Evolutionary conservation across 2,113 vertebrate genomes (phyloP).

Genomic region (Onychostruthus taczanowskii): DNA sequence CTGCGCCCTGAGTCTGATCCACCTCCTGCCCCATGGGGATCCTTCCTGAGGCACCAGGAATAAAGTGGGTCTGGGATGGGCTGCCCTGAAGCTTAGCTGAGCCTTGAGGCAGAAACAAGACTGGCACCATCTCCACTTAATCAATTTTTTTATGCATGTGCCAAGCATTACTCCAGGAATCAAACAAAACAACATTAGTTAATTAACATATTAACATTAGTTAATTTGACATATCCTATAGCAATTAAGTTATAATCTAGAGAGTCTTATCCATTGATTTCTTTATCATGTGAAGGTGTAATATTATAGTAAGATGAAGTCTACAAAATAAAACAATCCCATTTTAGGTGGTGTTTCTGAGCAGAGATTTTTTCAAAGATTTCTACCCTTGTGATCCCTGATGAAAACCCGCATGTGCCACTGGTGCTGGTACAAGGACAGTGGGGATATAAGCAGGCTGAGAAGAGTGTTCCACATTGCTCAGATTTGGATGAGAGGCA

Average conservation of each 20-base stretch:
- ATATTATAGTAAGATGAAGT: not conserved
- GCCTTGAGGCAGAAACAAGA: not conserved
- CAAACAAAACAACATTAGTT: not conserved
- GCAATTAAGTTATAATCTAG: not conserved
- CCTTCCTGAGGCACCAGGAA: not conserved
- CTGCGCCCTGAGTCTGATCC: not conserved
- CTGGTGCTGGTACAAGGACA: not conserved
- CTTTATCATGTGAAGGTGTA: not conserved
- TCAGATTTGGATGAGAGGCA: not conserved
- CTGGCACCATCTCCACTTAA: not conserved
- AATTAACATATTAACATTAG: not conserved
- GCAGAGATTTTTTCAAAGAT: not conserved
- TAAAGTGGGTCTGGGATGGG: too few relatives aligned
- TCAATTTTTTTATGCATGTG: not conserved
- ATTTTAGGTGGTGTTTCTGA: not conserved
- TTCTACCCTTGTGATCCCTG: not conserved
- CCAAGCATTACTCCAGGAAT: not conserved
- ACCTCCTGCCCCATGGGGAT: not conserved
- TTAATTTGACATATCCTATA: not conserved
- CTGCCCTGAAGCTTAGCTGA: fast-evolving
- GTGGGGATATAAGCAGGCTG: not conserved
- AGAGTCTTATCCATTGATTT: not conserved
- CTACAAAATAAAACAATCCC: not conserved
- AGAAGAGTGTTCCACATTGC: not conserved
- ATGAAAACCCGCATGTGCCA: not conserved